Percentiles rank a stretch among this genome's conserved stretches.
phyloP scores from a whole-genome alignment of 2,797 vertebrate species.

The Protosalanx chinensis region DNA sequence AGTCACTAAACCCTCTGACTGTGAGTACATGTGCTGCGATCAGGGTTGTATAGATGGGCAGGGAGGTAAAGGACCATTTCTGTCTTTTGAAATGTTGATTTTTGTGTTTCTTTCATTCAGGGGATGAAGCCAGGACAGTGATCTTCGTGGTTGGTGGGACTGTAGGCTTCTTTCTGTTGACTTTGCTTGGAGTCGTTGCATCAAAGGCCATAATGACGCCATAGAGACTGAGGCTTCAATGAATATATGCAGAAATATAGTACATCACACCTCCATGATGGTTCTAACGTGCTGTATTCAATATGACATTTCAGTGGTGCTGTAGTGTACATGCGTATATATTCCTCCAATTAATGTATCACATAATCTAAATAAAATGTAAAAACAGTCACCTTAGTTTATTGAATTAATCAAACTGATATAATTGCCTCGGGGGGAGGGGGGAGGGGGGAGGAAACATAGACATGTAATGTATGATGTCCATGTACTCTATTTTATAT shows the following conservation, averaged over 20 bases:
- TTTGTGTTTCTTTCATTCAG: constrained; percentile 44
- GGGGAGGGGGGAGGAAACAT: no score
- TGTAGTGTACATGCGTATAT: no score
- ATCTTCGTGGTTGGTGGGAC: constrained; percentile 46
- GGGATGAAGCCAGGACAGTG: constrained; percentile 40
- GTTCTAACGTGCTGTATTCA: no score
- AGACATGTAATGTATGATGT: no score
- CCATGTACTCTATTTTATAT: no score
- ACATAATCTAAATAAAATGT: no score
- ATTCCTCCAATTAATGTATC: no score
- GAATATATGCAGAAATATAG: constrained; percentile 28
- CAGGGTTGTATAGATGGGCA: background rate
- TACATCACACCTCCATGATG: no score
- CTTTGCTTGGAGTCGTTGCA: constrained; percentile 45
- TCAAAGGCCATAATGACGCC: constrained; percentile 58
- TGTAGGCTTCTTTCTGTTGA: constrained; percentile 50
- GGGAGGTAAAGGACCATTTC: background rate
- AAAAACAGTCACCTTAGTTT: no score
- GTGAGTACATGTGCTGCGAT: constrained; percentile 48
- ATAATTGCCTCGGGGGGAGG: no score
- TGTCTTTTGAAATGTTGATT: background rate
- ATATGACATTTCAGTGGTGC: background rate
- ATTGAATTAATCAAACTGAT: no score
- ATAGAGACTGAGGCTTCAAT: constrained; percentile 42
- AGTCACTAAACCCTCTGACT: background rate